A percentile compares a stretch with the other conserved stretches of the same genome.
Conservation (phyloP, 2,113 vertebrate genomes). For the Macheiramphus alcinus region DNA sequence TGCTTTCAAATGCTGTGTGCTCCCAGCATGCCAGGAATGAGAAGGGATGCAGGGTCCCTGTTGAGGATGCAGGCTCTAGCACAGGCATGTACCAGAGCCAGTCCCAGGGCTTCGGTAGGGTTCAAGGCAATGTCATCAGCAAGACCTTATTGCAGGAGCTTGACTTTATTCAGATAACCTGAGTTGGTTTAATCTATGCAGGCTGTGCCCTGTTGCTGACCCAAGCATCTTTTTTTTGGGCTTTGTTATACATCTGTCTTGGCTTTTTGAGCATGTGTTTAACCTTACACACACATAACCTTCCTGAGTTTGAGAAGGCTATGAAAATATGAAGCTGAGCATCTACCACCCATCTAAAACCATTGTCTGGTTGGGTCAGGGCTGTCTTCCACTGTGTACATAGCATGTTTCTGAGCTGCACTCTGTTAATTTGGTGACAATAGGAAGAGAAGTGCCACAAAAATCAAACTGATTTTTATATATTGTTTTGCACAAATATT, state of each 20-base stretch:
- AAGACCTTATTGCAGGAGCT: background rate
- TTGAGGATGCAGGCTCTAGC: background rate
- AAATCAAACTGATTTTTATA: background rate
- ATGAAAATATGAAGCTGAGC: background rate
- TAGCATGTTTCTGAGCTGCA: background rate
- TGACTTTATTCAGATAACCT: background rate
- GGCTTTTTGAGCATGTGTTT: background rate
- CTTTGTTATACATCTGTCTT: background rate
- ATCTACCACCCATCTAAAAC: background rate
- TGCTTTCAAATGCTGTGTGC: fast-evolving
- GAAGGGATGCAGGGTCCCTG: background rate
- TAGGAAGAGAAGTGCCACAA: background rate
- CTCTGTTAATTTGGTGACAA: background rate
- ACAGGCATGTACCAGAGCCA: fast-evolving
- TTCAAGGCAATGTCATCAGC: background rate
- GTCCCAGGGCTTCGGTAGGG: background rate
- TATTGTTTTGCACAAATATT: background rate
- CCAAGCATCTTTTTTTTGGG: no score
- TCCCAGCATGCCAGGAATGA: background rate
- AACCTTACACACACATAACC: fast-evolving
- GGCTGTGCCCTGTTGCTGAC: background rate
- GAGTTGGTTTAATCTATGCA: no score
- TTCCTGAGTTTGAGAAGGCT: background rate
- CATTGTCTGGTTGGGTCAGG: background rate
- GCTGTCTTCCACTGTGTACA: background rate